Evolutionary conservation across 1,140 invertebrate species (phyloP).

Genomic region (Pinna nobilis): DNA sequence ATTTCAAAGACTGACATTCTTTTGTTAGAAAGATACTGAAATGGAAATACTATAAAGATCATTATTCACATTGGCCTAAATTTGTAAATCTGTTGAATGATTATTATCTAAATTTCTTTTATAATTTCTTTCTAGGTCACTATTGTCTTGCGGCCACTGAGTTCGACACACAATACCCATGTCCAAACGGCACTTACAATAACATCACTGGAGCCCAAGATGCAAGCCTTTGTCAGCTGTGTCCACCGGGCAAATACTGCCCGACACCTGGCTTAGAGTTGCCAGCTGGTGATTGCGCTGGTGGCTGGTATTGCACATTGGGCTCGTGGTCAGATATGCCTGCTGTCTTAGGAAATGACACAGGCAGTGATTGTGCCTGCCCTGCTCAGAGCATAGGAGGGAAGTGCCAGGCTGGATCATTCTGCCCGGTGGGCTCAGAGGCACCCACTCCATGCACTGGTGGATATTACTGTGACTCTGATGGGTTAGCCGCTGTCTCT

Average conservation of each 20-base stretch:
- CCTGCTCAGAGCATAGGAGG: slow-evolving; percentile 66
- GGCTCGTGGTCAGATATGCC: slow-evolving; percentile 66
- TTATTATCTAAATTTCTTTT: slow-evolving; percentile 4
- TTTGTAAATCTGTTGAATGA: too few species aligned
- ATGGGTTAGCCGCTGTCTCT: slow-evolving; percentile 59
- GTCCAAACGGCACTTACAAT: slow-evolving; percentile 69
- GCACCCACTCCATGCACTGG: slow-evolving; percentile 59
- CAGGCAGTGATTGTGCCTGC: slow-evolving; percentile 56
- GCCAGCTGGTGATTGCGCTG: slow-evolving; percentile 61
- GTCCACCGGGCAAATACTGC: slow-evolving; percentile 67
- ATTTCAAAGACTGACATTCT: too few species aligned
- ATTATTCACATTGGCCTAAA: neutral
- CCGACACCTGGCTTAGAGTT: slow-evolving; percentile 54
- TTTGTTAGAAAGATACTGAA: too few species aligned
- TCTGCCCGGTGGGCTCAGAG: slow-evolving; percentile 66
- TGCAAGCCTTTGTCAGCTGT: slow-evolving; percentile 57
- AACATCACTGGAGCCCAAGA: slow-evolving; percentile 53
- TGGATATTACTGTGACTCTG: slow-evolving; percentile 67
- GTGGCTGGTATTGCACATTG: slow-evolving; percentile 69
- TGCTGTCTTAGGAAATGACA: slow-evolving; percentile 58
- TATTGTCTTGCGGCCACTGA: slow-evolving; percentile 65
- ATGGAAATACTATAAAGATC: too few species aligned
- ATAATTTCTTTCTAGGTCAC: slow-evolving; percentile 62
- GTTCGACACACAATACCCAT: slow-evolving; percentile 68
- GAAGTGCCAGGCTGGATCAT: slow-evolving; percentile 65